These are phyloP conservation scores for Dasypus novemcinctus DNA, from an alignment of 2,113 vertebrate species.

Conservation along the genomic window DNA sequence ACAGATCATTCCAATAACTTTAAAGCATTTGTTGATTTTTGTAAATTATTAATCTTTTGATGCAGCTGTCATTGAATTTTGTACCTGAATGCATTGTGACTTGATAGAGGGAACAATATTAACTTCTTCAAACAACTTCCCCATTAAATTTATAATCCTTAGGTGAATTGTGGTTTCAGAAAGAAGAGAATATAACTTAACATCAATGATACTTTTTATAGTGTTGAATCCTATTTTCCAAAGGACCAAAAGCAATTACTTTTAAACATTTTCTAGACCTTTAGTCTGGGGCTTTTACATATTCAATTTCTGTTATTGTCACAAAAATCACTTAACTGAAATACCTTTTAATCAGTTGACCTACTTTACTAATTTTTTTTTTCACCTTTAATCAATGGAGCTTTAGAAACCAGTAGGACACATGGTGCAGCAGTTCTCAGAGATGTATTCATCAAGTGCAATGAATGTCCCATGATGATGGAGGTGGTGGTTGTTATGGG, in stretches of 20 bases:
- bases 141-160: background rate
- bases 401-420: background rate
- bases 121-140: background rate
- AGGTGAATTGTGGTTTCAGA: background rate
- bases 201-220: background rate
- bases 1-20: background rate
- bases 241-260: background rate
- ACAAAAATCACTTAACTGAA: background rate
- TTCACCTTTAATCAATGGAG: background rate
- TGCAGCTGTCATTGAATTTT: background rate
- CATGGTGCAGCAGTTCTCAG: too few species aligned
- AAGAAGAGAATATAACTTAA: background rate
- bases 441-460: too few species aligned
- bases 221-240: background rate
- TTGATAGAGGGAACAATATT: background rate
- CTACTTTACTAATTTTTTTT: background rate
- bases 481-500: too few species aligned
- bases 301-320: background rate
- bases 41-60: background rate
- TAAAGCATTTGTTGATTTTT: background rate
- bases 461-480: too few species aligned
- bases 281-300: background rate
- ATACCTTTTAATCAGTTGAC: background rate
- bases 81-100: background rate
- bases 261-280: background rate